phyloP scores from a whole-genome alignment of 2,888 invertebrate genomes.

The Troides aeacus region DNA sequence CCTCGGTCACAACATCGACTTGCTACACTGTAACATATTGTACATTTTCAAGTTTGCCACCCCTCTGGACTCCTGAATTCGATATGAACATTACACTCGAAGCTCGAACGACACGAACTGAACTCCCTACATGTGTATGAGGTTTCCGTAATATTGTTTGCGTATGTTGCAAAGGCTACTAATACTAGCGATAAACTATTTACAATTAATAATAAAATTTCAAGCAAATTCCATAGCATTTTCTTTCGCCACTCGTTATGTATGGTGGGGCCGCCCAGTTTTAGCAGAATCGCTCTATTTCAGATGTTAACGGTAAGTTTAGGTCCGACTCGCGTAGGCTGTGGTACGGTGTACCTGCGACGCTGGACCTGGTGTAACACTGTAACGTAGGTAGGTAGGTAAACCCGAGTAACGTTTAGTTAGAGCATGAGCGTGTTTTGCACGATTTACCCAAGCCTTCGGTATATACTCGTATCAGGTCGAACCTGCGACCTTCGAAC shows the following conservation, averaged over 20 bases:
- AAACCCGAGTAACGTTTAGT: conserved; percentile 35
- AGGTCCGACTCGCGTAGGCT: conserved; percentile 66
- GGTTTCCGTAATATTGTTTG: conserved; percentile 53
- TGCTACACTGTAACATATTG: conserved; percentile 26
- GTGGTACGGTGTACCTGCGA: conserved; percentile 55
- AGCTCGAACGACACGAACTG: conserved; percentile 24
- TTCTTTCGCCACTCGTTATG: conserved; percentile 63
- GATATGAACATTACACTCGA: conserved; percentile 65
- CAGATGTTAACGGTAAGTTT: conserved; percentile 80
- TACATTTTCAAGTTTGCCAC: conserved; percentile 31
- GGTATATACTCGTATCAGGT: conserved; percentile 39
- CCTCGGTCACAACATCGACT: not conserved
- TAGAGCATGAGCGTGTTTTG: conserved; percentile 45
- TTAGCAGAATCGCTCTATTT: conserved; percentile 74
- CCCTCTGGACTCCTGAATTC: conserved; percentile 55
- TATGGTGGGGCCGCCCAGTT: conserved; percentile 70
- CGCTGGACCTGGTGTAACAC: conserved; percentile 35
- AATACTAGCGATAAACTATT: conserved; percentile 44
- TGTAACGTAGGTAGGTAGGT: conserved; percentile 40
- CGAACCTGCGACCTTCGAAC: conserved; percentile 31
- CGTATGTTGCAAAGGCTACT: conserved; percentile 60
- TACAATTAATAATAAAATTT: conserved; percentile 71
- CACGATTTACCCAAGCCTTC: conserved; percentile 42
- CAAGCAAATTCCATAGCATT: conserved; percentile 74
- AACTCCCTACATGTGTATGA: conserved; percentile 42